Evolutionary conservation across 2,113 vertebrate genomes (phyloP).

Genomic region (Silurus meridionalis): DNA sequence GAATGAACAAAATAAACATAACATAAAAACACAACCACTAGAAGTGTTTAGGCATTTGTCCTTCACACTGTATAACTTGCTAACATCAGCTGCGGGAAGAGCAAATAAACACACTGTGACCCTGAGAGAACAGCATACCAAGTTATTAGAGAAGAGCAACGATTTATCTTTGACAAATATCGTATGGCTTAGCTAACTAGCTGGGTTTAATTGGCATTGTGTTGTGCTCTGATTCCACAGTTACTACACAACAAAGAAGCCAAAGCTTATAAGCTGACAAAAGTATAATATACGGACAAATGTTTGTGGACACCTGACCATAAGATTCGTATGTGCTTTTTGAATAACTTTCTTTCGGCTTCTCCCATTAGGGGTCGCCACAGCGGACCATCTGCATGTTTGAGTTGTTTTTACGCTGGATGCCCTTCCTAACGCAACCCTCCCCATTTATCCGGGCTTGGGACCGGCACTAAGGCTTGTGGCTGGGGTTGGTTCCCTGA

Average conservation of each 20-base stretch:
- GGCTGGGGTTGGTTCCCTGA: no score
- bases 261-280: background rate
- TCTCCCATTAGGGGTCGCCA: no score
- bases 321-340: no score
- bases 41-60: background rate
- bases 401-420: no score
- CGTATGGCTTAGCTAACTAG: background rate
- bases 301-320: no score
- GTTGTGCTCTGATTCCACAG: background rate
- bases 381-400: no score
- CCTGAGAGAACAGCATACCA: background rate
- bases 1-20: background rate
- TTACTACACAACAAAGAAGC: background rate
- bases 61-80: background rate
- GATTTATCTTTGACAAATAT: background rate
- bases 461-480: no score
- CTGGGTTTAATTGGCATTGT: background rate
- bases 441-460: no score
- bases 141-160: background rate
- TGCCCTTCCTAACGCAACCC: no score
- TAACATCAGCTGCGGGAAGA: background rate
- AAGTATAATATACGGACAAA: background rate
- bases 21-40: background rate
- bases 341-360: no score
- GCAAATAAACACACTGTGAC: background rate